Conservation (phyloP, 2,113 vertebrate species). For the Urocynchramus pylzowi region DNA sequence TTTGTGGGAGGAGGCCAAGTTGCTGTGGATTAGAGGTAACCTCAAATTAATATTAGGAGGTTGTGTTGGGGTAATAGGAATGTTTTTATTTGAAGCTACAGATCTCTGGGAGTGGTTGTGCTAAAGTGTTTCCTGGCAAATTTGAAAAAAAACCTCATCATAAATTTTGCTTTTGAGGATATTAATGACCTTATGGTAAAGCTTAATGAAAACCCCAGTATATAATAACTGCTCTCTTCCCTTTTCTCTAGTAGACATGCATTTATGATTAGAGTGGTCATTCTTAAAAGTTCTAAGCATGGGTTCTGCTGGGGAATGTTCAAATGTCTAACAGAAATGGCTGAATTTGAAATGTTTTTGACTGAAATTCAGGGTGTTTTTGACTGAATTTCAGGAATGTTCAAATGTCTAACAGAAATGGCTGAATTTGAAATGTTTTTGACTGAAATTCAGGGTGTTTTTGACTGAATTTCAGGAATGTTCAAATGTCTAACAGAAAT, state of each 20-base stretch:
- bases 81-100: not conserved
- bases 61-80: not conserved
- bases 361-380: not conserved
- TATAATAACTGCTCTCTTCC: not conserved
- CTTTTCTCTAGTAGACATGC: not conserved
- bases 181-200: not conserved
- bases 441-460: no score
- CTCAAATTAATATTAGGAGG: not conserved
- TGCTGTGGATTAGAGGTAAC: not conserved
- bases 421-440: not conserved
- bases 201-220: not conserved
- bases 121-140: not conserved
- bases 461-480: no score
- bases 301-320: not conserved
- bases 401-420: not conserved
- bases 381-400: no score
- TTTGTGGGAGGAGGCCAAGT: not conserved
- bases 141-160: not conserved
- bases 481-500: not conserved
- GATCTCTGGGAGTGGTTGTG: not conserved
- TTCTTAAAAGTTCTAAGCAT: not conserved
- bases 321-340: not conserved
- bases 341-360: not conserved
- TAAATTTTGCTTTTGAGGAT: not conserved
- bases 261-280: not conserved